A percentile compares a stretch with the other conserved stretches of the same genome.
Evolutionary conservation across 2,797 vertebrate species (phyloP).

Genomic region (Acropternis orthonyx): DNA sequence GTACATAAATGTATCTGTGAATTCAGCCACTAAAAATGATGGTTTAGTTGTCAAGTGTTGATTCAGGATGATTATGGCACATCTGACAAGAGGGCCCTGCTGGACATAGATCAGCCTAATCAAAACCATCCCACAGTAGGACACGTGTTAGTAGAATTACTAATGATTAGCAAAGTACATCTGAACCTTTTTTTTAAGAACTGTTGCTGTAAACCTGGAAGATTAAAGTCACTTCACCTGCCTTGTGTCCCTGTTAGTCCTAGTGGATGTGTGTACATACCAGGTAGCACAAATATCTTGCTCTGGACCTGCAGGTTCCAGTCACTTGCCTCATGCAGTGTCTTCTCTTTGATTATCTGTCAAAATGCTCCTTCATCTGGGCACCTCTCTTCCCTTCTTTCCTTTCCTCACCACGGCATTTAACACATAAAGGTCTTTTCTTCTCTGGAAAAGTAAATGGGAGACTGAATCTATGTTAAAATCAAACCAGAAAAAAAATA

Average conservation of each 20-base stretch:
- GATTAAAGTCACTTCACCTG: neutral
- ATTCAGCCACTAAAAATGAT: neutral
- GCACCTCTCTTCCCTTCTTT: neutral
- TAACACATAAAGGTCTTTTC: neutral
- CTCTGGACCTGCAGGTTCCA: neutral
- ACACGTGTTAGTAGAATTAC: neutral
- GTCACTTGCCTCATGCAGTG: neutral
- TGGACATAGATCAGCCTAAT: neutral
- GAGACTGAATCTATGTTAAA: neutral
- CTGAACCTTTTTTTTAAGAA: neutral
- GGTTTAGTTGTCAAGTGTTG: neutral
- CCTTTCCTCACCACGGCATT: neutral
- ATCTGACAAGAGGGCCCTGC: neutral
- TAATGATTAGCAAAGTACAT: neutral
- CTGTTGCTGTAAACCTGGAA: neutral
- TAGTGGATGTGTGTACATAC: neutral
- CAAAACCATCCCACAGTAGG: neutral
- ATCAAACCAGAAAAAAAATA: neutral
- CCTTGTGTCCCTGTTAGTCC: neutral
- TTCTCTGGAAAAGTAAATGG: neutral
- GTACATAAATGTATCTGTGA: neutral
- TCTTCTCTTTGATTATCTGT: neutral
- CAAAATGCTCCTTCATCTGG: neutral
- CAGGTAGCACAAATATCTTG: neutral
- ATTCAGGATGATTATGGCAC: neutral